phyloP scores from a whole-genome alignment of 2,113 vertebrate species.

The Ivindomyrus marchei region DNA sequence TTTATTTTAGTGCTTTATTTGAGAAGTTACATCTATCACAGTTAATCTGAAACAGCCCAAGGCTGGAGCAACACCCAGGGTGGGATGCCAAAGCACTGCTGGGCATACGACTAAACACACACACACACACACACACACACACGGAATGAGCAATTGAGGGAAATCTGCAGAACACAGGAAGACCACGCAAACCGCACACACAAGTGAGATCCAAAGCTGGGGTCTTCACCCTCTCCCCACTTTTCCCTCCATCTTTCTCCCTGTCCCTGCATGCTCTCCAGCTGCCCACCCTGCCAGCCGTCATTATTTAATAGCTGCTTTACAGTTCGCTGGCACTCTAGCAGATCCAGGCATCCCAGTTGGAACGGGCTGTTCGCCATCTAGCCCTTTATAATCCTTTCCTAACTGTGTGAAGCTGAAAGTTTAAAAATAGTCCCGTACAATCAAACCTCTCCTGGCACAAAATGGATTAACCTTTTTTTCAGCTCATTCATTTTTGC shows the following conservation, averaged over 20 bases:
- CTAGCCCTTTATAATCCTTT: background rate
- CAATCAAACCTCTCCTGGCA: background rate
- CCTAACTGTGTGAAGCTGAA: background rate
- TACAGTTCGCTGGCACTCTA: background rate
- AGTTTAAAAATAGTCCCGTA: background rate
- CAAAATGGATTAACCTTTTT: background rate
- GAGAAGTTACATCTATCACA: background rate
- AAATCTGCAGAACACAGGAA: background rate
- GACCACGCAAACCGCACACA: background rate
- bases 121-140: background rate
- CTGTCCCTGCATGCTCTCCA: background rate
- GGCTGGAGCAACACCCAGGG: background rate
- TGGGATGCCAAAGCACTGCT: background rate
- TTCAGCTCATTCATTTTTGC: background rate
- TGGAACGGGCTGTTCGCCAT: background rate
- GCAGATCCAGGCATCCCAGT: background rate
- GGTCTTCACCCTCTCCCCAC: background rate
- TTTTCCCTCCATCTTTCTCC: background rate
- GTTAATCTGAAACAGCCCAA: background rate
- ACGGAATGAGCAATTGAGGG: background rate
- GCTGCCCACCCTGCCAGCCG: background rate
- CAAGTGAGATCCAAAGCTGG: background rate
- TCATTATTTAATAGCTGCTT: slow-evolving; percentile 15
- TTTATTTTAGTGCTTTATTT: background rate
- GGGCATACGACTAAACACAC: too few relatives aligned